Evolutionary conservation across 2,888 invertebrate genomes (phyloP), one percentile per base, ranked within the genome.

Genomic region (Noctuana brunneofusca): DNA sequence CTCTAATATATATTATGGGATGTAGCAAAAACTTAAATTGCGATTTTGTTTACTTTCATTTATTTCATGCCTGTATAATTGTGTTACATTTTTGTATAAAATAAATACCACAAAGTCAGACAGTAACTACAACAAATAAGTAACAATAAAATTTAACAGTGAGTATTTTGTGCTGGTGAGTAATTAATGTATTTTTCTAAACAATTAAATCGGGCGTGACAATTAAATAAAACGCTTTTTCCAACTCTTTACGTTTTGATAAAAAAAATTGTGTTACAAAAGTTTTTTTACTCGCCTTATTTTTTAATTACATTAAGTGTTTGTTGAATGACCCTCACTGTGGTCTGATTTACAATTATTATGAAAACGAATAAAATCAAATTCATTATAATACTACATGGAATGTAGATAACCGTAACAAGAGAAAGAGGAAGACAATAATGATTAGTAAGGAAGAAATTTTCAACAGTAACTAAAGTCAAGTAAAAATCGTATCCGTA

Each of bases 91-190:
- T 18, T 43, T 18, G 6, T 16, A 9, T 18, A 3, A 43, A 43
- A 43, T 18, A 8, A 43, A 18, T 43, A 18, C 9, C 16, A 11
- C 6, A 3, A n/a, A 43, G 43, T 20, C 46, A 22, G 18, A 22
- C 20, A 20, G 12, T 4, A 46, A 20, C 12, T 22, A 46, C 16
- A 22, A 12, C 16, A 46, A 18, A 8, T 22, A 46, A 18, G 1
- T 43, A n/a, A 43, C 12, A 46, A 46, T 9, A 20, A 43, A 18
- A 16, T 18, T 12, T 2, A 5, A 48, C 20, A 8, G 3, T 69
- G 70, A 71, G 70, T 70, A 71, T 69, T 71, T 48, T 65, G 53
- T 59, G 63, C 46, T 65, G 38, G 63, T 65, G 56, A 60, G 52
- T 48, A 43, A 48, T 35, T 54, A 43, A 54, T 49, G 35, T 48